Evolutionary conservation across 2,888 invertebrate species (phyloP), one percentile per base, ranked within the genome.

Genomic region (Candidula unifasciata): DNA sequence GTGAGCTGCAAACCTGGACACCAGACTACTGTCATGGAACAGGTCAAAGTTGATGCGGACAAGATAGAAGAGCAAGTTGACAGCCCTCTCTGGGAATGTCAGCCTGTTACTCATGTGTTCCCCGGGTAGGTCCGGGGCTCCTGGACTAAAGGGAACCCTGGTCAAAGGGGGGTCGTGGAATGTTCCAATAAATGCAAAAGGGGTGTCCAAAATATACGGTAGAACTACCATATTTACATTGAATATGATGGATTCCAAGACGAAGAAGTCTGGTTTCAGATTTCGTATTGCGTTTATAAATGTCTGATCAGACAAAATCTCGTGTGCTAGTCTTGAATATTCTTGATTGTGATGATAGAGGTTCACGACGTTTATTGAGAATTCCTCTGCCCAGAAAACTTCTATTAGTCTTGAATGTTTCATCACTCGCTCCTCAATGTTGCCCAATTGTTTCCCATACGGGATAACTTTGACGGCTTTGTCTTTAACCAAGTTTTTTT

Each of bases 1-100:
- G 33, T 87, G 79, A 27, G 85, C 83, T 0, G 86, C 87, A 30
- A 79, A 85, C n/a, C 37, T 74, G 30, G 78, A 35, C 0, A 85
- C 73, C 5, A 30, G n/a, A 13, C 74, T 37, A 30, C 78, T 78
- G 30, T n/a, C 66, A 30, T 33, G 24, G 13, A 64, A 73, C 1
- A 52, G 30, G 24, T 35, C 27, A 35, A 44, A 21, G 16, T 44
- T 13, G 54, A 64, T 33, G 21, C 52, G 27, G 37, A 21, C 18
- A 3, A 74, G 10, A 21, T 64, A 74, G 6, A 37, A 37, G 54
- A 79, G 10, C 1, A 44, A 44, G 30, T 64, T 64, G 27, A 37
- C 13, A 16, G 80, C 13, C 6, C 84, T 44, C n/a, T 84, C 44
- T n/a, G 30, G 3, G 27, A 84, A 60, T 8, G 16, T 66, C 80